Conservation (phyloP, 2,797 vertebrate species). For the Acanthurus lineatus region DNA sequence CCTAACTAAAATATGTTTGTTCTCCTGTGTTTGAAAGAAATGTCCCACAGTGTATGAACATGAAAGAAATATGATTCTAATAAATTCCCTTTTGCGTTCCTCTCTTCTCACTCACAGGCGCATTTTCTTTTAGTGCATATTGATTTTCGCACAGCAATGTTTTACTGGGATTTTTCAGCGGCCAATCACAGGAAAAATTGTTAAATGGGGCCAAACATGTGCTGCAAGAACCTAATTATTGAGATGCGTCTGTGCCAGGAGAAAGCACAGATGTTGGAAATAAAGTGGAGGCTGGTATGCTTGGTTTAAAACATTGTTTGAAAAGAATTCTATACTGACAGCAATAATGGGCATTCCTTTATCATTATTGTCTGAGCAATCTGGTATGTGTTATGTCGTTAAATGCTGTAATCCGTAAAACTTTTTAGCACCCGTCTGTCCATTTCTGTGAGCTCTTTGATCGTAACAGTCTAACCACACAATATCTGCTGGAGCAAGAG, state of each 20-base stretch:
- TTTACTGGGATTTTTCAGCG: neutral
- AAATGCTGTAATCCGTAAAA: too few relatives aligned
- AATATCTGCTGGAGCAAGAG: neutral
- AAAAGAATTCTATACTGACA: neutral
- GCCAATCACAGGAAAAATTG: neutral
- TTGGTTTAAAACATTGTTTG: neutral
- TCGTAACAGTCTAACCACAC: neutral
- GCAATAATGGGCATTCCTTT: too few relatives aligned
- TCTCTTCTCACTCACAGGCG: constrained; percentile 23
- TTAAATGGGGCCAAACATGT: constrained; percentile 41
- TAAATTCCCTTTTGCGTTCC: constrained; percentile 1
- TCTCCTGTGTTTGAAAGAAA: constrained; percentile 26
- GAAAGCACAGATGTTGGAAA: constrained; percentile 28
- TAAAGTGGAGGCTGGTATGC: neutral
- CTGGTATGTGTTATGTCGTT: neutral
- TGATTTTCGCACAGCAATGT: constrained; percentile 24
- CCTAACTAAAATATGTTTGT: neutral
- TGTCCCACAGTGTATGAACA: neutral
- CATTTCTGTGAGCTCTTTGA: neutral
- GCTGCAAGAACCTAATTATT: neutral
- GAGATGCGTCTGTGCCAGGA: constrained; percentile 16
- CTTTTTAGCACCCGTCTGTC: neutral
- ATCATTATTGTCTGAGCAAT: neutral
- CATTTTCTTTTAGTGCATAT: constrained; percentile 24
- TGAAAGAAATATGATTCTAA: constrained; percentile 15